A percentile compares a stretch with the other conserved stretches of the same genome.
phyloP scores from a whole-genome alignment of 2,888 invertebrate genomes.

The Ormyrus pomaceus region DNA sequence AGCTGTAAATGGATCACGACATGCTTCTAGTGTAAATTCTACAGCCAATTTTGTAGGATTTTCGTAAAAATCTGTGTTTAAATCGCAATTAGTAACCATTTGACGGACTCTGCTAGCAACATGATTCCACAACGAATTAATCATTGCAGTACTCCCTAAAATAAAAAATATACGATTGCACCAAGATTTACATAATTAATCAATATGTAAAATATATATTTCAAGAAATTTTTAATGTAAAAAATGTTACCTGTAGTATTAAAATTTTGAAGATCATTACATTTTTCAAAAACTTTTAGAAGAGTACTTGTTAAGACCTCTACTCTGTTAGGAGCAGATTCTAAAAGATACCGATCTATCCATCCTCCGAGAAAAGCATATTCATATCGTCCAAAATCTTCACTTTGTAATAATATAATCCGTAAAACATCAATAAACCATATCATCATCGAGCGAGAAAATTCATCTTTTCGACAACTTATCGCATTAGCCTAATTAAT shows the following conservation, averaged over 20 bases:
- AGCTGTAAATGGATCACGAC: constrained; percentile 65
- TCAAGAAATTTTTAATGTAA: constrained; percentile 6
- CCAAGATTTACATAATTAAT: background rate
- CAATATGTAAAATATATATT: constrained; percentile 1
- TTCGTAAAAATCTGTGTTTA: constrained; percentile 63
- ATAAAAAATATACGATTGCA: constrained; percentile 14
- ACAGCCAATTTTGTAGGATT: constrained; percentile 69
- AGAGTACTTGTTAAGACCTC: constrained; percentile 64
- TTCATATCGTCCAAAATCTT: constrained; percentile 64
- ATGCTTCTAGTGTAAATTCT: constrained; percentile 69
- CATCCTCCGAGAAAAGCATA: constrained; percentile 70
- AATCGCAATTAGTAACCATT: constrained; percentile 66
- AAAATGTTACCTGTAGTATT: constrained; percentile 33
- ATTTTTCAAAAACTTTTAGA: constrained; percentile 65
- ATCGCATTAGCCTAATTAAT: constrained; percentile 65
- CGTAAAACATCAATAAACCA: constrained; percentile 68
- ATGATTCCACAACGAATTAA: constrained; percentile 69
- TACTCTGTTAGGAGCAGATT: constrained; percentile 67
- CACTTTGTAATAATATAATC: constrained; percentile 63
- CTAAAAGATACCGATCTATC: constrained; percentile 71
- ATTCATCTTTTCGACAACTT: constrained; percentile 69
- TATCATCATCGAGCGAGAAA: constrained; percentile 68
- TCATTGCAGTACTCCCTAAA: constrained; percentile 62
- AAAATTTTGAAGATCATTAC: constrained; percentile 57
- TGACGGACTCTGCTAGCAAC: constrained; percentile 69